A percentile compares a stretch with the other conserved stretches of the same genome.
Evolutionary conservation across 2,888 invertebrate genomes (phyloP).

Genomic region (Boloria euphrosyne): DNA sequence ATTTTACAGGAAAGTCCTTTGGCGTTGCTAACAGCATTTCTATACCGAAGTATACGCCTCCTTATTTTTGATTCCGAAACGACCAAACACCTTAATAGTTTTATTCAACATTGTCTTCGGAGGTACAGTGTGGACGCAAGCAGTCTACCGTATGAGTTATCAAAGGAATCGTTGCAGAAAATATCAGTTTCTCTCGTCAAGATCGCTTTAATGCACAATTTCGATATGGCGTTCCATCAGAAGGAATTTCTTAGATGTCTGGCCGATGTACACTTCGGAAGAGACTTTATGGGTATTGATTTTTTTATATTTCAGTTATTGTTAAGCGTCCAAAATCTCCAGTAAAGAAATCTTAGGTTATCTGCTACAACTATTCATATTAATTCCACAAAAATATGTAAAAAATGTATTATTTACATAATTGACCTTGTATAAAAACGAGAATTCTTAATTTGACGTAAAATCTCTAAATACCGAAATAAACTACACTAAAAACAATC

Average conservation of each 20-base stretch:
- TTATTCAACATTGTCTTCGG: slow-evolving; percentile 64
- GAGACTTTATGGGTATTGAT: slow-evolving; percentile 73
- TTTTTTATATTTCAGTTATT: not conserved
- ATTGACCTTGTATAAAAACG: too few relatives aligned
- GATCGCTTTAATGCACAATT: slow-evolving; percentile 82
- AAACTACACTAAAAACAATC: too few relatives aligned
- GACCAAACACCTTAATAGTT: slow-evolving; percentile 59
- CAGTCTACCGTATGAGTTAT: slow-evolving; percentile 60
- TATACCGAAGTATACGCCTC: slow-evolving; percentile 76
- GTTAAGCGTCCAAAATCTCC: too few relatives aligned
- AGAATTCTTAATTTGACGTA: too few relatives aligned
- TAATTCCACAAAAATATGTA: too few relatives aligned
- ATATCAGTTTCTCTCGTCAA: slow-evolving; percentile 83
- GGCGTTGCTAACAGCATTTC: slow-evolving; percentile 81
- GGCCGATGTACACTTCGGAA: slow-evolving; percentile 80
- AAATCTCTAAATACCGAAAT: too few relatives aligned
- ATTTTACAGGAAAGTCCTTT: slow-evolving; percentile 84
- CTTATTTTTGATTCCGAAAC: slow-evolving; percentile 74
- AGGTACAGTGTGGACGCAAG: slow-evolving; percentile 66
- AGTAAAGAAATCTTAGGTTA: too few relatives aligned
- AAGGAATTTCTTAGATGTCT: slow-evolving; percentile 84
- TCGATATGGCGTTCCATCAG: slow-evolving; percentile 84
- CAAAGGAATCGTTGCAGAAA: slow-evolving; percentile 80
- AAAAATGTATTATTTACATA: too few relatives aligned
- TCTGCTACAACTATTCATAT: too few relatives aligned